Percentiles rank a stretch among this genome's conserved stretches.
Conservation (phyloP, 2,113 vertebrate species). For the Mus spicilegus region DNA sequence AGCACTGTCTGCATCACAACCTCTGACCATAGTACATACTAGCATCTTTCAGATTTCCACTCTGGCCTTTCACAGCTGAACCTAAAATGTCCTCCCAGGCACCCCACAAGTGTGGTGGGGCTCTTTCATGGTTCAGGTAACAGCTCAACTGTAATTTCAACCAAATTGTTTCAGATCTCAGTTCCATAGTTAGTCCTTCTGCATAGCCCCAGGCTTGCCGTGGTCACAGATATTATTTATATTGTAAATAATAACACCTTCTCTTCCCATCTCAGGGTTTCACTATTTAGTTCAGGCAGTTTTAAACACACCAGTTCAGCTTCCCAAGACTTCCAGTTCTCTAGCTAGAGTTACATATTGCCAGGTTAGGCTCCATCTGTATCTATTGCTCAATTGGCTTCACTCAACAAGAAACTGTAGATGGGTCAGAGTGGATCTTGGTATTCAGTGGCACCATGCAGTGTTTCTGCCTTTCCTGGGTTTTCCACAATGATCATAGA, state of each 20-base stretch:
- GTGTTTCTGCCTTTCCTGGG: background rate
- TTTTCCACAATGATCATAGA: background rate
- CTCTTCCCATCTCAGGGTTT: background rate
- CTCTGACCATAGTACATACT: background rate
- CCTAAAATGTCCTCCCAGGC: background rate
- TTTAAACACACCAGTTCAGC: background rate
- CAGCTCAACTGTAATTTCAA: background rate
- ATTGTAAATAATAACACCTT: background rate
- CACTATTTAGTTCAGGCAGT: no score
- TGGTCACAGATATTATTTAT: background rate
- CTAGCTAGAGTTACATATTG: background rate
- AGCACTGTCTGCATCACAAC: rapidly evolving
- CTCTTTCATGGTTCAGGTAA: background rate
- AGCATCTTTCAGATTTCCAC: background rate
- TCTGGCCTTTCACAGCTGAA: background rate
- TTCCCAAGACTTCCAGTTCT: no score
- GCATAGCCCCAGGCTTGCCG: background rate
- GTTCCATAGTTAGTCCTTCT: background rate
- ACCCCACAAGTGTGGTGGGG: rapidly evolving
- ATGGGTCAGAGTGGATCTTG: background rate
- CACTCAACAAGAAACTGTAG: background rate
- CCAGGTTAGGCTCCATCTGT: background rate
- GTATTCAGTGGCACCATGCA: background rate
- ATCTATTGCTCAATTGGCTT: background rate
- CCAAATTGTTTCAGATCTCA: background rate